Conservation (phyloP, 2,888 invertebrate species). For the Fissipunctia ypsillon region DNA sequence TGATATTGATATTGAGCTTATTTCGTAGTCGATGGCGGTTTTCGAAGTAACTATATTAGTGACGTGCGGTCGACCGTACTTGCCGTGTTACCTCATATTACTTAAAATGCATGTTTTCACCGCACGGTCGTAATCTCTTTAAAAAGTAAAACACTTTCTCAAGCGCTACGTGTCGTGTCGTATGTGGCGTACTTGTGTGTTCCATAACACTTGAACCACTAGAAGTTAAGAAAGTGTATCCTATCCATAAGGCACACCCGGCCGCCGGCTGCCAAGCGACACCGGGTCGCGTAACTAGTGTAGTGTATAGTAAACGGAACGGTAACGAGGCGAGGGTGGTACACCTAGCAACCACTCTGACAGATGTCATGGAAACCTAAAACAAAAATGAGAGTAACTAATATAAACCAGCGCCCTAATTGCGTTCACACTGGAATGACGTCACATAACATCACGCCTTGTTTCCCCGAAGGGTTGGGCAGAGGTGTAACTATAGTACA, state of each 20-base stretch:
- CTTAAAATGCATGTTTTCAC: constrained; percentile 8
- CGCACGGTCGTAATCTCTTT: constrained; percentile 12
- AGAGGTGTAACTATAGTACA: too few species aligned
- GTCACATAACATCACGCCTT: too few species aligned
- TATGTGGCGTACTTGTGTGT: neutral
- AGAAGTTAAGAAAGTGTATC: constrained; percentile 11
- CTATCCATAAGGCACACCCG: constrained; percentile 2
- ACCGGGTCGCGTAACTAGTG: too few species aligned
- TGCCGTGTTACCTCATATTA: neutral
- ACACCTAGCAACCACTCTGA: too few species aligned
- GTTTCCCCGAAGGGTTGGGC: too few species aligned
- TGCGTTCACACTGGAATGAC: neutral
- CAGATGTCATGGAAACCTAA: neutral
- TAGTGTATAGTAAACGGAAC: too few species aligned
- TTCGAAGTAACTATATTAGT: neutral
- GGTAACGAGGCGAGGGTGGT: too few species aligned
- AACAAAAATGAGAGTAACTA: neutral
- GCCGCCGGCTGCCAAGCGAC: neutral
- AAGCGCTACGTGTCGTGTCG: neutral
- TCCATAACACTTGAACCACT: neutral
- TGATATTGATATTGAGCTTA: too few species aligned
- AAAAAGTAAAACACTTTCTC: constrained; percentile 33
- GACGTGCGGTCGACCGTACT: neutral
- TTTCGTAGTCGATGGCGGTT: too few species aligned
- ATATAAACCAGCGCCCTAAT: neutral